phyloP scores from a whole-genome alignment of 1,140 invertebrate genomes.

The Achroia grisella region DNA sequence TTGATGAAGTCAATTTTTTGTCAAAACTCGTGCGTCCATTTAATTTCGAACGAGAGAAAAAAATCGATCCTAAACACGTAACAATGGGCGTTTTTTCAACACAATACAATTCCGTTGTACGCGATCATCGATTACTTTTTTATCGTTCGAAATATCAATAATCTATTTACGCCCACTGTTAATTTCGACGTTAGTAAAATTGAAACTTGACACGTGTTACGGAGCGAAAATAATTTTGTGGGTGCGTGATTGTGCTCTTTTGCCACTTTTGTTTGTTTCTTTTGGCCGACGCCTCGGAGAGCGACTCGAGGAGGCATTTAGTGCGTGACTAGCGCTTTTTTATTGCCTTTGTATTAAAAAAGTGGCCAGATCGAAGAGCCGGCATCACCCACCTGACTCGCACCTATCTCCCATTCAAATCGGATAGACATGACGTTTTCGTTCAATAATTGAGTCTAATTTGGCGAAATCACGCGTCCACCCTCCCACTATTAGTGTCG shows the following conservation, averaged over 20 bases:
- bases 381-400: constrained; percentile 43
- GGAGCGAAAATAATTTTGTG: constrained; percentile 63
- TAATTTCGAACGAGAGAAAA: constrained; percentile 43
- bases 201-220: constrained; percentile 71
- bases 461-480: constrained; percentile 28
- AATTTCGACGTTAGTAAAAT: constrained; percentile 68
- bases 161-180: constrained; percentile 70
- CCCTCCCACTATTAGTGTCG: constrained; percentile 31
- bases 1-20: constrained; percentile 66
- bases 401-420: constrained; percentile 25
- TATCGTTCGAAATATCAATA: constrained; percentile 67
- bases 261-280: constrained; percentile 65
- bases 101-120: constrained; percentile 40
- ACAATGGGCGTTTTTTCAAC: constrained; percentile 56
- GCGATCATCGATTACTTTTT: constrained; percentile 72
- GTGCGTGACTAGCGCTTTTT: constrained; percentile 64
- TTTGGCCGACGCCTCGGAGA: constrained; percentile 51
- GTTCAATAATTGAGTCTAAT: constrained; percentile 42
- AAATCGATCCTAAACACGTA: constrained; percentile 39
- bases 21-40: constrained; percentile 43
- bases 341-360: constrained; percentile 70
- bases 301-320: constrained; percentile 51
- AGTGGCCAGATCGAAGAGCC: constrained; percentile 38
- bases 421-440: constrained; percentile 35
- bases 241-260: constrained; percentile 63